These are phyloP conservation scores for Phalacrocorax carbo DNA, from an alignment of 2,113 vertebrate genomes.

Conservation along the genomic window DNA sequence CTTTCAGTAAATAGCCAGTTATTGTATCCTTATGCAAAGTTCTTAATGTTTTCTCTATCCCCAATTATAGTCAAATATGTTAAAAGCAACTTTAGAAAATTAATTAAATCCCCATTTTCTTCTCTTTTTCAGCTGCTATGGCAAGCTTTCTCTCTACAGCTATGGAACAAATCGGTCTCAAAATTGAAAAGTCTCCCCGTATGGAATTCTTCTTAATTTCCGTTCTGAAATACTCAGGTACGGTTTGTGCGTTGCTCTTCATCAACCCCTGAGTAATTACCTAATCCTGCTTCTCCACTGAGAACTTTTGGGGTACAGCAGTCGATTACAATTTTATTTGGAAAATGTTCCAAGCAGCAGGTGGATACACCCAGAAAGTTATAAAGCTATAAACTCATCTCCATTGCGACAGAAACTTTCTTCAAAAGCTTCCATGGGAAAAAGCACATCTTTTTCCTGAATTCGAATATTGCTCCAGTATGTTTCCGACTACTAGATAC, in stretches of 20 bases:
- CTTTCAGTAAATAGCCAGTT: neutral
- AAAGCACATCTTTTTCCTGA: neutral
- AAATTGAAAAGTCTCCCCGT: neutral
- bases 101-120: neutral
- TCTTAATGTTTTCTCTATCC: neutral
- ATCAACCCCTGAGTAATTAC: neutral
- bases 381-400: neutral
- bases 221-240: neutral
- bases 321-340: neutral
- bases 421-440: neutral
- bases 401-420: neutral
- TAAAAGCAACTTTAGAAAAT: neutral
- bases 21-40: neutral
- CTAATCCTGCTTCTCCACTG: neutral
- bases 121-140: neutral
- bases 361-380: neutral
- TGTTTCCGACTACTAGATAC: neutral
- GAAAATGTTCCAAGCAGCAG: neutral
- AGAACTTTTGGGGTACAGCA: neutral
- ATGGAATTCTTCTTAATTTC: neutral
- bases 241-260: neutral
- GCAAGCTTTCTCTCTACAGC: neutral
- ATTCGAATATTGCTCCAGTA: neutral
- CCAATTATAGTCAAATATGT: neutral
- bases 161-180: neutral